Evolutionary conservation across 2,797 vertebrate species (phyloP).

Genomic region (Sebastes wilsoni): DNA sequence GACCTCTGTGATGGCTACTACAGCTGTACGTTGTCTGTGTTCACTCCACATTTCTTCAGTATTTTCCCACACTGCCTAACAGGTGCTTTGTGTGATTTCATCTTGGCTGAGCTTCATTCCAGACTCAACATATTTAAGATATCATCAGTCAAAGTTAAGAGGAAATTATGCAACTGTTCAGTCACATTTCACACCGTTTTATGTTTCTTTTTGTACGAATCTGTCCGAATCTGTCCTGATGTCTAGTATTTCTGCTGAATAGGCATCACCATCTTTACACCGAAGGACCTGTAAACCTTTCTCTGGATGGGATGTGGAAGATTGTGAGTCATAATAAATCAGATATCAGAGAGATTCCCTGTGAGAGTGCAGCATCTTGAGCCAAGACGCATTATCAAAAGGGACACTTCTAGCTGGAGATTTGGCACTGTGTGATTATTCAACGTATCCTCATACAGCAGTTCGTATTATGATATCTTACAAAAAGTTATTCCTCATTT

Average conservation of each 20-base stretch:
- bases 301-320: not conserved
- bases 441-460: too few relatives aligned
- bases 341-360: not conserved
- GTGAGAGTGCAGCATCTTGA: not conserved
- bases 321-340: not conserved
- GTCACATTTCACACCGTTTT: not conserved
- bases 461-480: too few relatives aligned
- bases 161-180: not conserved
- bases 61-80: not conserved
- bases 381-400: not conserved
- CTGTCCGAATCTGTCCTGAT: not conserved
- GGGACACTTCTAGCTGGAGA: not conserved
- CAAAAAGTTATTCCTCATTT: too few relatives aligned
- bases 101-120: not conserved
- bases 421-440: not conserved
- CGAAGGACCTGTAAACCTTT: too few relatives aligned
- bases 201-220: not conserved
- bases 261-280: not conserved
- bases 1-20: not conserved
- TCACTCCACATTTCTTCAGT: not conserved
- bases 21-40: not conserved
- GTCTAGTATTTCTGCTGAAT: accelerated
- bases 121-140: not conserved
- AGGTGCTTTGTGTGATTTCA: not conserved
- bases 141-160: not conserved